Conservation (phyloP, 1,140 invertebrate species). For the Propsilocerus akamusi region DNA sequence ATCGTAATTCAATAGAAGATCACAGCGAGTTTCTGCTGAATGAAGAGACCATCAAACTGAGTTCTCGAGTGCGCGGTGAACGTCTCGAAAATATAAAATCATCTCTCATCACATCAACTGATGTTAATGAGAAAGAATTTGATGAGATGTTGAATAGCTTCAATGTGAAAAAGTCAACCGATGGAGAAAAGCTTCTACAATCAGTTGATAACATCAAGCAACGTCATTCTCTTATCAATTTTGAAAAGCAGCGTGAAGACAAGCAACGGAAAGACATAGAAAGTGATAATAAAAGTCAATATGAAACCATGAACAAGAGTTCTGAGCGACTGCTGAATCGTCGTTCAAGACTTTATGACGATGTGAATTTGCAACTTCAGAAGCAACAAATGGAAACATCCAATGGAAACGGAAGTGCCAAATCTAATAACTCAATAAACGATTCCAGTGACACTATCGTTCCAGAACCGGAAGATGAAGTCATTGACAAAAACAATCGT, state of each 20-base stretch:
- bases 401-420: not conserved
- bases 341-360: constrained; percentile 20
- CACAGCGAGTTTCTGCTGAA: not conserved
- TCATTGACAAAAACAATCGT: constrained; percentile 12
- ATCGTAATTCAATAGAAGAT: not conserved
- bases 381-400: not conserved
- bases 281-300: constrained; percentile 3
- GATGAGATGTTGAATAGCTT: constrained; percentile 19
- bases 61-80: not conserved
- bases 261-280: constrained; percentile 6
- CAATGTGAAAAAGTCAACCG: constrained; percentile 13
- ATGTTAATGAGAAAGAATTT: constrained; percentile 18
- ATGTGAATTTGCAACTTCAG: constrained; percentile 9
- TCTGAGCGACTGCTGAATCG: constrained; percentile 18
- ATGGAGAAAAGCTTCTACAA: constrained; percentile 19
- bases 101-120: not conserved
- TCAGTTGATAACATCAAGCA: constrained; percentile 20
- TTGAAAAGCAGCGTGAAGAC: constrained; percentile 6
- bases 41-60: not conserved
- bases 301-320: constrained; percentile 8
- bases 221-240: constrained; percentile 7
- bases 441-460: constrained; percentile 5
- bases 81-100: not conserved
- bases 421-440: constrained; percentile 12
- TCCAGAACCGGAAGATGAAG: constrained; percentile 4